Conservation (phyloP, 2,888 invertebrate genomes). For the Drosophila maculinotata region DNA sequence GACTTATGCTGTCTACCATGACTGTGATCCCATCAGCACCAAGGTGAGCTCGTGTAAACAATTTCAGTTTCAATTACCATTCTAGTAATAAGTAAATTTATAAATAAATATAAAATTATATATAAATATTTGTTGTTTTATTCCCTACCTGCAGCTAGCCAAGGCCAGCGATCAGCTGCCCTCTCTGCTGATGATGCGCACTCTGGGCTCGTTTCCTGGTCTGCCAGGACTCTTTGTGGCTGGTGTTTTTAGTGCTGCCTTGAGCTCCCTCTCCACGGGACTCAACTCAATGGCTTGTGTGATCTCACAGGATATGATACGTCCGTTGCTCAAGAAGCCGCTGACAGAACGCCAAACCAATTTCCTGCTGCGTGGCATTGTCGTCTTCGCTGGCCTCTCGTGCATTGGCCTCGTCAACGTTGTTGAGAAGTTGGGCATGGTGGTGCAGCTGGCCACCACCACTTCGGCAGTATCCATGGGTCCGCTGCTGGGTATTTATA, state of each 20-base stretch:
- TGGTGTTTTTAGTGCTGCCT: conserved; percentile 95
- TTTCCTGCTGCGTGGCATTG: conserved; percentile 89
- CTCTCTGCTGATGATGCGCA: conserved; percentile 94
- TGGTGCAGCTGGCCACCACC: conserved; percentile 88
- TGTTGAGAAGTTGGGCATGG: conserved; percentile 90
- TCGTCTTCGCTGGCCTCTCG: conserved; percentile 88
- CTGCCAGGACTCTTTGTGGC: conserved; percentile 95
- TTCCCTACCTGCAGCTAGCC: conserved; percentile 90
- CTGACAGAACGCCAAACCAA: conserved; percentile 86
- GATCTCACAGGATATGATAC: conserved; percentile 91
- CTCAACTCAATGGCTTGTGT: conserved; percentile 93
- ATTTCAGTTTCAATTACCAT: too few species aligned
- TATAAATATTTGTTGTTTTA: too few species aligned
- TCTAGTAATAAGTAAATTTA: too few species aligned
- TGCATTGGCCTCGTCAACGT: conserved; percentile 89
- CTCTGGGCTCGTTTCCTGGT: conserved; percentile 91
- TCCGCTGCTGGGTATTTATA: conserved; percentile 89
- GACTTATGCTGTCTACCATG: conserved; percentile 90
- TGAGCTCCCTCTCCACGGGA: conserved; percentile 93
- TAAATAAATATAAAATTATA: too few species aligned
- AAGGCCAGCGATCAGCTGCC: conserved; percentile 92
- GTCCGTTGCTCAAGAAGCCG: conserved; percentile 87
- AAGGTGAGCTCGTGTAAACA: too few species aligned
- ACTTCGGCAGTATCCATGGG: conserved; percentile 89
- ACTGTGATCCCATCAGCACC: conserved; percentile 92